Base-by-base conservation (phyloP, 2,113 vertebrate genomes). In the Gymnobelideus leadbeateri region DNA sequence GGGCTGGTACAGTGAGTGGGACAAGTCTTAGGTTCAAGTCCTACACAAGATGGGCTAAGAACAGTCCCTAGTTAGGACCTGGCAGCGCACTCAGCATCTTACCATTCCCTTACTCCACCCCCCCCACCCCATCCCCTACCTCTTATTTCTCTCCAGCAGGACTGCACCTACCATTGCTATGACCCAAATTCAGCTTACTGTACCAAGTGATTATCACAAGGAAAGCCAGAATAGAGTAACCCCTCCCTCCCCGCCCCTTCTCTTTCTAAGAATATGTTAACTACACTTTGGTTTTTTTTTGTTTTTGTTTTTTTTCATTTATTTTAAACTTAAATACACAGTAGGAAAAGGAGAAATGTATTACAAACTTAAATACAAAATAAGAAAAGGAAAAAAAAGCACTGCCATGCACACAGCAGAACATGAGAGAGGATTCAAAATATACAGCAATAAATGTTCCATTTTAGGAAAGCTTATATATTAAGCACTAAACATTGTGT, bases 181-280 rank as follows among this genome's bases (percentile, higher is more conserved):
- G 89, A 43, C 89, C 4, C 92, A 46, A 53, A 8, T 57, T 91
- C 55, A 1, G 0, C 46, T 53, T 0, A 0, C 94, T 21, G 89
- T 31, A 24, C 51, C 61, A 43, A 24, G 54, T 57, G 11, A 1
- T 0, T 0, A 50, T 95, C 51, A 0, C 89, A 0, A 84, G 8
- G 47, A 0, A 28, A 0, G 37, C 19, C 52, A 8, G 0, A 7
- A 9, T 3, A 26, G 46, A n/a, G 10, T 93, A 46, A 37, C 31
- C 46, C 19, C 37, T 14, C 43, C 49, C 43, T n/a, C n/a, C n/a
- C n/a, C n/a, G n/a, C n/a, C 61, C 50, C 8, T 7, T 90, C 77
- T 84, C 25, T 77, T 68, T 31, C 28, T 10, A 61, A 61, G 10
- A 31, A 61, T 61, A 61, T 61, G 57, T 28, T 61, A 7, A 47